Evolutionary conservation across 2,113 vertebrate species (phyloP).

Genomic region (Entelurus aequoreus): DNA sequence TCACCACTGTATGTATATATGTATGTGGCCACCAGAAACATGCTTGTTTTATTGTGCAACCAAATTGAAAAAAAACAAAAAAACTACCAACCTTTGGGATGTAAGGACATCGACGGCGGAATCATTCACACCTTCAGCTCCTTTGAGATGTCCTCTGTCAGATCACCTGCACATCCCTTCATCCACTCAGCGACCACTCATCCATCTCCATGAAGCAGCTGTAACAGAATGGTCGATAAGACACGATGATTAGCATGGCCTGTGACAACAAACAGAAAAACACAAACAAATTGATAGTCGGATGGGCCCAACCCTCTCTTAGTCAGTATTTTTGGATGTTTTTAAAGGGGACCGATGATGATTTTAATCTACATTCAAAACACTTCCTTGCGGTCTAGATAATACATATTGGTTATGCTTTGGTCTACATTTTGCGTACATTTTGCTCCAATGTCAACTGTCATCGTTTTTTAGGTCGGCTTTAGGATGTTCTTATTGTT

Average conservation of each 20-base stretch:
- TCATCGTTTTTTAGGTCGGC: too few species aligned
- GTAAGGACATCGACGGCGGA: conserved; percentile 10
- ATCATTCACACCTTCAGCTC: conserved; percentile 28
- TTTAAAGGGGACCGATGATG: too few species aligned
- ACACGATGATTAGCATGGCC: background rate
- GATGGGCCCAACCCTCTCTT: background rate
- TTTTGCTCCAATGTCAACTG: too few species aligned
- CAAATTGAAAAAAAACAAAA: conserved; percentile 10
- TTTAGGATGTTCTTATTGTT: too few species aligned
- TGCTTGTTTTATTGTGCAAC: conserved; percentile 47
- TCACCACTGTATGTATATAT: conserved; percentile 81
- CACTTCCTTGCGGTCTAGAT: too few species aligned
- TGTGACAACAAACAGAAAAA: conserved; percentile 3
- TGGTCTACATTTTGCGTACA: too few species aligned
- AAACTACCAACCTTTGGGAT: conserved; percentile 19
- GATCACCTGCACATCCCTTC: conserved; percentile 31
- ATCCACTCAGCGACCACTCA: conserved; percentile 19
- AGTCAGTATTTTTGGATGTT: background rate
- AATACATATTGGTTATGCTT: too few species aligned
- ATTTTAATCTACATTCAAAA: too few species aligned
- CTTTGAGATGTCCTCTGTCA: conserved; percentile 52
- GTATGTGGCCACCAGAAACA: conserved; percentile 65
- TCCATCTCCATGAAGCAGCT: conserved; percentile 14
- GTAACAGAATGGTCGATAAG: background rate
- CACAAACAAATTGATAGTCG: background rate